phyloP scores from a whole-genome alignment of 2,113 vertebrate species.

The Campylorhamphus procurvoides region DNA sequence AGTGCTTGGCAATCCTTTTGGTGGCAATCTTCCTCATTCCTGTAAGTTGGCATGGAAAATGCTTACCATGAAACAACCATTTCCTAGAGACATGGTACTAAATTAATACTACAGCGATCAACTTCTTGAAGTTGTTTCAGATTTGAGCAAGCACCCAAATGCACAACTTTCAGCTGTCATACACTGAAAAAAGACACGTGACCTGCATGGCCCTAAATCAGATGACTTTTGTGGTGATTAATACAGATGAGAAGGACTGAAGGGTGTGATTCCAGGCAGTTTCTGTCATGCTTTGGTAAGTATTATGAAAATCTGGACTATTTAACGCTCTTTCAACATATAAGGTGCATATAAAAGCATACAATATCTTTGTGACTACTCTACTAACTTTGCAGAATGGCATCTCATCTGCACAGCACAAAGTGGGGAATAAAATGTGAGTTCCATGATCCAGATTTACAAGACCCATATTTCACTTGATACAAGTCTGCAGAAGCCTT shows the following conservation, averaged over 20 bases:
- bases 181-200: background rate
- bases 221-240: background rate
- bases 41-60: background rate
- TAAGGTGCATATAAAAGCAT: background rate
- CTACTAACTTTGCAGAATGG: background rate
- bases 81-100: background rate
- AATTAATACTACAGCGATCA: background rate
- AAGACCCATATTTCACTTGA: background rate
- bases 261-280: background rate
- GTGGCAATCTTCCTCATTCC: background rate
- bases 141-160: background rate
- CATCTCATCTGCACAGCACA: fast-evolving
- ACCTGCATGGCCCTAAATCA: background rate
- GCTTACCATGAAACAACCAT: background rate
- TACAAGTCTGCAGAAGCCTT: background rate
- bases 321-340: background rate
- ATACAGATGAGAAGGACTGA: background rate
- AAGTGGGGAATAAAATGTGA: background rate
- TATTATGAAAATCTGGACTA: background rate
- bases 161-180: background rate
- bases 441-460: background rate
- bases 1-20: background rate
- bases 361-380: background rate
- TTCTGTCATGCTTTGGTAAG: background rate
- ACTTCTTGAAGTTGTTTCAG: background rate